Conservation (phyloP, 2,797 vertebrate species). For the Lateolabrax maculatus region DNA sequence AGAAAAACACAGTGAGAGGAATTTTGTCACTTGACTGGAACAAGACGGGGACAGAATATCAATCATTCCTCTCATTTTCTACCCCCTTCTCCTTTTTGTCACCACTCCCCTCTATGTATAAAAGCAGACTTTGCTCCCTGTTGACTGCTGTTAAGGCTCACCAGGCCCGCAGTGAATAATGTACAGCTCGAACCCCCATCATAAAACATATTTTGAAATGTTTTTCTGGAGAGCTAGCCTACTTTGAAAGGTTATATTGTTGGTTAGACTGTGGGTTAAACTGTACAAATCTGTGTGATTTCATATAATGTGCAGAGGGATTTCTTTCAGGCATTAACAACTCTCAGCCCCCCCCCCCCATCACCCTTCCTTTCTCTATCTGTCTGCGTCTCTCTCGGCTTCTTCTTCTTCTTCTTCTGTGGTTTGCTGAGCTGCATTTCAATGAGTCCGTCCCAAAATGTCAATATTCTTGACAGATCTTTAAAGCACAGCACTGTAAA, state of each 20-base stretch:
- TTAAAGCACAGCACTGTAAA: slow-evolving; percentile 57
- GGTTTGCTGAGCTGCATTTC: slow-evolving; percentile 65
- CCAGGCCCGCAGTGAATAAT: slow-evolving; percentile 13
- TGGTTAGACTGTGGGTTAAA: slow-evolving; percentile 32
- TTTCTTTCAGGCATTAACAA: slow-evolving; percentile 54
- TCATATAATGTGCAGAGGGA: slow-evolving; percentile 34
- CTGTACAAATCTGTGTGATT: slow-evolving; percentile 55
- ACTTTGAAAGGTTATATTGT: slow-evolving; percentile 19
- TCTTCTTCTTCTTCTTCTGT: slow-evolving; percentile 37
- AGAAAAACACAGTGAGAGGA: slow-evolving; percentile 43
- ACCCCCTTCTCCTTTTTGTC: slow-evolving; percentile 4
- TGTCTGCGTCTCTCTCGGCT: slow-evolving; percentile 28
- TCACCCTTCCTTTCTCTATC: slow-evolving; percentile 29
- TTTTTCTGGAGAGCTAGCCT: slow-evolving; percentile 9
- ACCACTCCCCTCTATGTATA: slow-evolving; percentile 14
- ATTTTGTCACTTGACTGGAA: slow-evolving; percentile 75
- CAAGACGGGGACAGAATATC: slow-evolving; percentile 76
- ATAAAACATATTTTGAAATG: slow-evolving; percentile 17
- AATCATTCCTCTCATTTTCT: slow-evolving; percentile 71
- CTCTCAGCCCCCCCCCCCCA: slow-evolving; percentile 16
- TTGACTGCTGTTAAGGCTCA: slow-evolving; percentile 14
- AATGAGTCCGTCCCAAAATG: slow-evolving; percentile 70
- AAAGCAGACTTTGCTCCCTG: slow-evolving; percentile 40
- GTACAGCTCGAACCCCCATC: slow-evolving; percentile 13
- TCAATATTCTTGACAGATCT: slow-evolving; percentile 70